Conservation (phyloP, 2,888 invertebrate genomes). For the Cantharis nigra region DNA sequence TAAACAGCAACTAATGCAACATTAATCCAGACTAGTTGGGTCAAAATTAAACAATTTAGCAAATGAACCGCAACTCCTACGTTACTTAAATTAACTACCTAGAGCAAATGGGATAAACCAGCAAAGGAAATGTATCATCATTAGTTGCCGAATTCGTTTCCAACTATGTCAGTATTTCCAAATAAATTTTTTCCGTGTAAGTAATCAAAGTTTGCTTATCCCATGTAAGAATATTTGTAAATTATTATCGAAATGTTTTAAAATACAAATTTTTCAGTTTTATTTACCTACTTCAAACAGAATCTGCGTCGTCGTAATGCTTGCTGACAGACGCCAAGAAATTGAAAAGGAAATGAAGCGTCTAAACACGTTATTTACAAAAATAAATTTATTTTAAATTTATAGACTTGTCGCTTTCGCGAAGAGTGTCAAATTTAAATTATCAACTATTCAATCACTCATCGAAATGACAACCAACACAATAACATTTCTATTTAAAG, state of each 20-base stretch:
- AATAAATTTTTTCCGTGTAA: neutral
- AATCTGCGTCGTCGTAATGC: neutral
- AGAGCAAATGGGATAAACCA: constrained; percentile 7
- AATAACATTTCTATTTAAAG: neutral
- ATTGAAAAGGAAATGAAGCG: constrained; percentile 13
- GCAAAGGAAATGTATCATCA: neutral
- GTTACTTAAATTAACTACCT: constrained; percentile 5
- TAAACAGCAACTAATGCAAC: neutral
- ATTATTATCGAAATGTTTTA: neutral
- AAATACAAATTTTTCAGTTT: neutral
- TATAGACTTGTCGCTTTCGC: neutral
- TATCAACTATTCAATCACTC: neutral
- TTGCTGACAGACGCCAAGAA: neutral
- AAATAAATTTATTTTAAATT: constrained; percentile 7
- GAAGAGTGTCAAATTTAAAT: constrained; percentile 2
- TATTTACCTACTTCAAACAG: neutral
- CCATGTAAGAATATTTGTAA: neutral
- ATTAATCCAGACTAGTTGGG: neutral
- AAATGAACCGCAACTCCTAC: neutral
- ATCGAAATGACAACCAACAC: neutral
- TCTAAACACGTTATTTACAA: constrained; percentile 1
- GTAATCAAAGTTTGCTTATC: neutral
- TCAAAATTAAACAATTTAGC: constrained; percentile 1
- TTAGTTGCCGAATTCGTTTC: neutral
- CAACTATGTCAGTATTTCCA: neutral